These are phyloP conservation scores for Coluber constrictor DNA, from an alignment of 2,797 vertebrate genomes.

Conservation along the genomic window DNA sequence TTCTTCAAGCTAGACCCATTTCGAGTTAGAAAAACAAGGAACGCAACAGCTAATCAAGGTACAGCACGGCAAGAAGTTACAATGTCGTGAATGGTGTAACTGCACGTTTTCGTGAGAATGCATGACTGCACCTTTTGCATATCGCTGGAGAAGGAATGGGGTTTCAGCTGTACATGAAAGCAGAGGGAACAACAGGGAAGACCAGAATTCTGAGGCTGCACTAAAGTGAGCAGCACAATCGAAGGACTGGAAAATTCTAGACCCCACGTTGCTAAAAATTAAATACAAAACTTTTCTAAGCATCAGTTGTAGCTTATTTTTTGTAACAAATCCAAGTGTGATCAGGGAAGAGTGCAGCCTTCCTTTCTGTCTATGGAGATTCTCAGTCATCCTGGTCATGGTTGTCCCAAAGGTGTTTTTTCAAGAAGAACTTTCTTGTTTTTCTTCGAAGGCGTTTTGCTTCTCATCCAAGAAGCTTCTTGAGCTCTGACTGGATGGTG, in stretches of 20 bases:
- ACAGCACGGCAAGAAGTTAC: background rate
- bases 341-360: background rate
- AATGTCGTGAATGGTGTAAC: background rate
- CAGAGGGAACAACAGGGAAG: too few relatives aligned
- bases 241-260: background rate
- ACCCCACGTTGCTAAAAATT: background rate
- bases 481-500: too few relatives aligned
- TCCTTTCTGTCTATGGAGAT: background rate
- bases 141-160: background rate
- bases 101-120: background rate
- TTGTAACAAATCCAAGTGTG: background rate
- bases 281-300: background rate
- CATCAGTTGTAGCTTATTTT: background rate
- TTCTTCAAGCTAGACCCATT: background rate
- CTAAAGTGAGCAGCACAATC: background rate
- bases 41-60: background rate
- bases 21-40: background rate
- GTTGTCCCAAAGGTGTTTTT: too few relatives aligned
- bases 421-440: too few relatives aligned
- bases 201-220: background rate
- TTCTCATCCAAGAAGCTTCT: too few relatives aligned
- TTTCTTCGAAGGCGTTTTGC: too few relatives aligned
- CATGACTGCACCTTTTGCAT: background rate
- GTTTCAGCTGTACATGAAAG: background rate
- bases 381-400: too few relatives aligned